phyloP scores from a whole-genome alignment of 1,140 invertebrate species.

The Drosophila baimaii region DNA sequence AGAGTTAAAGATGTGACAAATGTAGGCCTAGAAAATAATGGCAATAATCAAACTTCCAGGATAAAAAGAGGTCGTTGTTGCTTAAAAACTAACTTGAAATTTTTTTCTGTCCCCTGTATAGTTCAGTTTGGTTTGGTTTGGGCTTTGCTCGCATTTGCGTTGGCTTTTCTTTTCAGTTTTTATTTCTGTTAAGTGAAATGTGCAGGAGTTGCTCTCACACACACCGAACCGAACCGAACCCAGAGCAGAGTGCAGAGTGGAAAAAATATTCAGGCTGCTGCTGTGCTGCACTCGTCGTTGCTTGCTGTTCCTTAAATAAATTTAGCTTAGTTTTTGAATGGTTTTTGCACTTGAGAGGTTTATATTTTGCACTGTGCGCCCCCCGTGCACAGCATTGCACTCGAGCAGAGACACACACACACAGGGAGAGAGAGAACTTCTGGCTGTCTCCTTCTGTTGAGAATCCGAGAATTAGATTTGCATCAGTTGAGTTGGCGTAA shows the following conservation, averaged over 20 bases:
- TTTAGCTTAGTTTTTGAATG: constrained; percentile 83
- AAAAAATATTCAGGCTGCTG: constrained; percentile 50
- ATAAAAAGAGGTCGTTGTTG: background rate
- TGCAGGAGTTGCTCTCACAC: constrained; percentile 36
- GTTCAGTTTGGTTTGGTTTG: constrained; percentile 62
- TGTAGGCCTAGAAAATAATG: too few species aligned
- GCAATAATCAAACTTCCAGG: background rate
- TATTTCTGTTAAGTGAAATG: constrained; percentile 81
- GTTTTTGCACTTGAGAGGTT: constrained; percentile 82
- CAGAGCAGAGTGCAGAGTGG: constrained; percentile 17
- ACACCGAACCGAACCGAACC: constrained; percentile 30
- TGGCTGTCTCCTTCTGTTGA: constrained; percentile 15
- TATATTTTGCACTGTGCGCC: constrained; percentile 67
- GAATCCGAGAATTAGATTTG: constrained; percentile 73
- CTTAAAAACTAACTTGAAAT: background rate
- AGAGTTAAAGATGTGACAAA: too few species aligned
- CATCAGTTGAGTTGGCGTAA: constrained; percentile 82
- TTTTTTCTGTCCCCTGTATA: constrained; percentile 17
- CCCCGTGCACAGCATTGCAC: background rate
- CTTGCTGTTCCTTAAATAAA: constrained; percentile 76
- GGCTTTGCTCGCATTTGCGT: constrained; percentile 80
- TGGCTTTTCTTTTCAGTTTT: constrained; percentile 82
- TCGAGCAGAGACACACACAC: constrained; percentile 22
- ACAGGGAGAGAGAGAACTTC: constrained; percentile 13
- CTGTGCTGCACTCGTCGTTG: constrained; percentile 18